Base-by-base conservation (phyloP, 2,113 vertebrate species). In the Clarias macrocephalus region DNA sequence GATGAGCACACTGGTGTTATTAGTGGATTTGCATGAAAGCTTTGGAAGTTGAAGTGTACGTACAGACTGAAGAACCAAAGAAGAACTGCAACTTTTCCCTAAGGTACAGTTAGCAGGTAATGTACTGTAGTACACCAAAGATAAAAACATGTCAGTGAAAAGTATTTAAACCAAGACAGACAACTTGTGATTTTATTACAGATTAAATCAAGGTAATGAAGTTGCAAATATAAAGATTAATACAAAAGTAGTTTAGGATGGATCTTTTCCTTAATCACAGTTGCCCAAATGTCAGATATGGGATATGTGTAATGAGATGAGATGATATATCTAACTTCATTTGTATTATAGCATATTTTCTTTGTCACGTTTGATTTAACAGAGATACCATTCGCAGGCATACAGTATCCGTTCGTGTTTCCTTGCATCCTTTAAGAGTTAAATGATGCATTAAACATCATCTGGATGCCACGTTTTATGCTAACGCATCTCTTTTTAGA, bases 381-480 rank as follows among this genome's bases (percentile, higher is more conserved):
- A 80, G 57, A 80, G 57, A 3, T 57, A 37, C 12, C 56, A 23
- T 80, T 23, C 21, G 6, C 77, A 28, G 52, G 18, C 28, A 59
- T 18, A n/a, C n/a, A n/a, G n/a, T n/a, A 59, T 80, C 28, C 28
- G 10, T 62, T 37, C n/a, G 1, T 30, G 23, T 25, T 62, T 10
- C 9, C 56, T 18, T n/a, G 48, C 21, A 48, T 75, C 28, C 11
- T 57, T 80, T 59, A 80, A 19, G 16, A 80, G 56, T 80, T 18
- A 60, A 80, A 80, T 80, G 57, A 80, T 80, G 30, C 54, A 57
- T 57, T 28, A 21, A 48, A 52, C n/a, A 79, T 79, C 72, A 48
- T 75, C 37, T 79, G 79, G 79, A 80, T 80, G 18, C 3, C 75
- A 56, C 13, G n/a, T 18, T 56, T 77, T 28, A 23, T 80, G 57